Conservation (phyloP, 2,797 vertebrate genomes). For the Phrynocephalus guinanensis region DNA sequence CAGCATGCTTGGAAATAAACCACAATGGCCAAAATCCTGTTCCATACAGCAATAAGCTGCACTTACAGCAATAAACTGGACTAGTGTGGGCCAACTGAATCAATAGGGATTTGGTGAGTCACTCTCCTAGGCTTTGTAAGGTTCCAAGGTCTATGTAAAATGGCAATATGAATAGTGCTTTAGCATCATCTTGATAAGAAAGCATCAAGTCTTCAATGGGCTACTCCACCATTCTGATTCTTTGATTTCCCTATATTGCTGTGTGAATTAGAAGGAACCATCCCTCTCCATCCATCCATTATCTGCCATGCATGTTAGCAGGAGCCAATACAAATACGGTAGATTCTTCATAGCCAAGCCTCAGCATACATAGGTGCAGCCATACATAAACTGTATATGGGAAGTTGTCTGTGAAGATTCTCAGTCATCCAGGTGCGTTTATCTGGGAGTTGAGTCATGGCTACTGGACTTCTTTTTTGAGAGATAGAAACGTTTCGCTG, state of each 20-base stretch:
- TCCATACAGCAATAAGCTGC: no score
- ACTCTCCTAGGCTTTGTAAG: neutral
- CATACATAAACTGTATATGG: neutral
- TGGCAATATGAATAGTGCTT: neutral
- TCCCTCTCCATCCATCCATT: neutral
- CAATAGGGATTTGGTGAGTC: no score
- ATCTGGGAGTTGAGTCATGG: no score
- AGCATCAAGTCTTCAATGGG: neutral
- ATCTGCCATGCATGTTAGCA: neutral
- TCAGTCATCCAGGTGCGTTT: no score
- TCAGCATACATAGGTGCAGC: neutral
- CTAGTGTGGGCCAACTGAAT: no score
- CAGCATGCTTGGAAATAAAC: no score
- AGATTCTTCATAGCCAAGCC: neutral
- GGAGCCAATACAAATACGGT: neutral
- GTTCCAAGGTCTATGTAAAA: no score
- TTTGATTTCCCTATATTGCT: neutral
- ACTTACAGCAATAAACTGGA: no score
- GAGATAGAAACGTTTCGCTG: no score
- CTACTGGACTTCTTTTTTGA: no score
- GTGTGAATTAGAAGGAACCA: neutral
- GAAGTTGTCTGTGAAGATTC: no score
- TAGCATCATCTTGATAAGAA: neutral
- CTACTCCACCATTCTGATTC: neutral
- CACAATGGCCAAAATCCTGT: neutral